phyloP scores from a whole-genome alignment of 2,888 invertebrate species.

The Parochlus steinenii region DNA sequence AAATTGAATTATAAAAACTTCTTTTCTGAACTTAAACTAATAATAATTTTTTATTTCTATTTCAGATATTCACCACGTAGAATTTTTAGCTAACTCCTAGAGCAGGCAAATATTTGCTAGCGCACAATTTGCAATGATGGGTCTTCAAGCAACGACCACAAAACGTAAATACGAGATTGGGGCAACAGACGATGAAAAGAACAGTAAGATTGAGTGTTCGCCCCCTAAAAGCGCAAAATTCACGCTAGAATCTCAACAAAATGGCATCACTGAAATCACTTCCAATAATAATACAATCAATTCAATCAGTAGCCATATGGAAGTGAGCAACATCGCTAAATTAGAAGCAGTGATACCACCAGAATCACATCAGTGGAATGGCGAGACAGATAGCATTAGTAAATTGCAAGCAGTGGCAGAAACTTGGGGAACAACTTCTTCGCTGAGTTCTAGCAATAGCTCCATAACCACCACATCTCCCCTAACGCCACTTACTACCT shows the following conservation, averaged over 20 bases:
- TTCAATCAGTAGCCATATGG: conserved; percentile 14
- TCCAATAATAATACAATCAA: conserved; percentile 12
- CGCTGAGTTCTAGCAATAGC: conserved; percentile 20
- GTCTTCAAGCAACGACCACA: conserved; percentile 55
- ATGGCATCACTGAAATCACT: conserved; percentile 14
- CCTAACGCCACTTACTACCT: conserved; percentile 21
- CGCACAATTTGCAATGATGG: conserved; percentile 60
- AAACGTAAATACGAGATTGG: conserved; percentile 46
- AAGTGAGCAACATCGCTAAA: conserved; percentile 10
- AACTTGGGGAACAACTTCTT: conserved; percentile 32
- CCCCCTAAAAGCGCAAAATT: conserved; percentile 41
- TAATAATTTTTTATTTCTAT: too few relatives aligned
- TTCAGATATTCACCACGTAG: too few relatives aligned
- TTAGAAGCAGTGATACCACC: conserved; percentile 11
- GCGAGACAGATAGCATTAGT: conserved; percentile 38
- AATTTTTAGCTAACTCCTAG: too few relatives aligned
- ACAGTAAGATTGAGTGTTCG: conserved; percentile 34
- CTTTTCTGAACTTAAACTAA: too few relatives aligned
- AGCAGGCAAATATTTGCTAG: too few relatives aligned
- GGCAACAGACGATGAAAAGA: conserved; percentile 20
- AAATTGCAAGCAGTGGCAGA: conserved; percentile 53
- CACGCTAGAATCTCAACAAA: conserved; percentile 27
- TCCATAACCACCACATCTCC: conserved; percentile 34
- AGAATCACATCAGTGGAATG: conserved; percentile 20
- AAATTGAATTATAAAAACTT: too few relatives aligned